Percentiles rank a stretch among this genome's conserved stretches.
Evolutionary conservation across 2,888 invertebrate genomes (phyloP).

Genomic region (Pollenia labialis): DNA sequence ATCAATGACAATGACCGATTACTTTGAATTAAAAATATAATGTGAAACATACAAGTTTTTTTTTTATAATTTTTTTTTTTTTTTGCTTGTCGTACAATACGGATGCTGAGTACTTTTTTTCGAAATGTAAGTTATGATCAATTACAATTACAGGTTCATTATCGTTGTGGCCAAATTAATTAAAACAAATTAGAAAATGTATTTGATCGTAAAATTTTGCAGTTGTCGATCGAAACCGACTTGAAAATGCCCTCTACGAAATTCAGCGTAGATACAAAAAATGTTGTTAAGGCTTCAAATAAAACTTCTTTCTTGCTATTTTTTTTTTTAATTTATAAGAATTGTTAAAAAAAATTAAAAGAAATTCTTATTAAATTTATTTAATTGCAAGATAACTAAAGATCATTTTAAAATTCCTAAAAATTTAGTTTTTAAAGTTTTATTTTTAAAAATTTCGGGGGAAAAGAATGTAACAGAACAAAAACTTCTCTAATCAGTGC

Average conservation of each 20-base stretch:
- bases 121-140: conserved; percentile 48
- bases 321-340: too few species aligned
- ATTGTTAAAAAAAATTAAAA: too few species aligned
- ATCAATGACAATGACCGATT: conserved; percentile 74
- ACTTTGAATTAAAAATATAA: conserved; percentile 60
- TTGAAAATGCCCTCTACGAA: background rate
- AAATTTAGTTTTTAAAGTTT: too few species aligned
- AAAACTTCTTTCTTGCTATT: too few species aligned
- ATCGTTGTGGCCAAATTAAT: conserved; percentile 34
- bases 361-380: too few species aligned
- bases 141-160: conserved; percentile 59
- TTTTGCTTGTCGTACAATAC: background rate
- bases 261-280: too few species aligned
- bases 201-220: background rate
- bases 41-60: conserved; percentile 48
- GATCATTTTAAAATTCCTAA: too few species aligned
- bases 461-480: too few species aligned
- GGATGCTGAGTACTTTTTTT: conserved; percentile 15
- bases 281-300: too few species aligned
- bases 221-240: background rate
- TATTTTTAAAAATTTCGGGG: too few species aligned
- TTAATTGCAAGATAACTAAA: too few species aligned
- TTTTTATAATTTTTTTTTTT: conserved; percentile 10
- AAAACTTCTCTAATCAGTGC: too few species aligned
- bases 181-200: background rate